Base-by-base conservation (phyloP, 1,140 invertebrate species). In the Monomorium pharaonis region DNA sequence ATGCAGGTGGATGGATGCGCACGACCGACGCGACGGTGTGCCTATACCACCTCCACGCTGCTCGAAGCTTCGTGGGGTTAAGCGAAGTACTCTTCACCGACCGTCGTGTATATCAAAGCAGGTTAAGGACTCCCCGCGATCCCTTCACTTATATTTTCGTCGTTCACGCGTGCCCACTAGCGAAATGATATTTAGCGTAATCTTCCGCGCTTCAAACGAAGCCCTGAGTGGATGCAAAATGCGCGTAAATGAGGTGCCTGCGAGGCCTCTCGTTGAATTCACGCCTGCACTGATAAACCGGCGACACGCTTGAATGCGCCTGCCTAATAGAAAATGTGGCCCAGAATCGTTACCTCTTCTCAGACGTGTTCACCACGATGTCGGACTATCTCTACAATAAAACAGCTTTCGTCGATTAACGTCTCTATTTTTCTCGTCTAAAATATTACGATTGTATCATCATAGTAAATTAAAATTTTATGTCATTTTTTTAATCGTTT, bases 171-270 rank as follows among this genome's bases (percentile, higher is more conserved):
- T 51, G 58, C 84, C 81, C 86, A 63, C 56, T 84, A 67, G 78
- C 87, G 84, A 92, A 92, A 92, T 92, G 92, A 92, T 92, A 92
- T 92, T 92, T 88, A 84, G 77, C 90, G 90, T 90, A 92, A 92
- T 92, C 90, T 92, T 89, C 88, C 84, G 76, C 80, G 89, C 86
- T 92, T n/a, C 90, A 92, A 92, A 92, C 92, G 91, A 92, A 92
- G 90, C 86, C n/a, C 77, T 85, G 89, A 92, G 90, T 92, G 89
- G 91, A 92, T 92, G 91, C 91, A 92, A 92, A 92, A 92, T 88
- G 84, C 86, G 87, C 89, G 86, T 91, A 91, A 92, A 91, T 92
- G 92, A 92, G 88, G 70, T 76, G 92, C 92, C 90, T 42, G 86
- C 69, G 37, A 83, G 67, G 80, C 58, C 70, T 85, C 78, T 69